Base-by-base conservation (phyloP, 2,113 vertebrate genomes). In the Speoplatyrhinus poulsoni region DNA sequence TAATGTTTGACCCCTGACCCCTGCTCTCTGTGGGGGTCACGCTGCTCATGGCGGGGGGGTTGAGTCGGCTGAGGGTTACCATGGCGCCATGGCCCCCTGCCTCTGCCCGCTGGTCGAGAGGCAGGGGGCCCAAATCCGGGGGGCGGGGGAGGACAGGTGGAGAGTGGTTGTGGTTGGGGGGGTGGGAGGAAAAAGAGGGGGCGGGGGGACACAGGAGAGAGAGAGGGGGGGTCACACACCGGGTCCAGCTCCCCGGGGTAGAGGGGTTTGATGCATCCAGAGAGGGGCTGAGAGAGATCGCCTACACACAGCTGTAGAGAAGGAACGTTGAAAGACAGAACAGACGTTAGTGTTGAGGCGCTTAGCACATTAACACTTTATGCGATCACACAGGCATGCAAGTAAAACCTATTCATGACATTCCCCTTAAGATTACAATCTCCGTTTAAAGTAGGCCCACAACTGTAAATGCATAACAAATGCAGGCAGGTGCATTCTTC, bases 1-100 rank as follows among this genome's bases (percentile, higher is more conserved):
- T 88, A 15, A 90, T 82, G 72, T 60, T 72, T 3, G 81, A 75
- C 82, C 81, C 82, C 85, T 88, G 85, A 87, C 95, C 92, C 91
- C 95, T 92, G 85, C 94, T 89, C 92, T 95, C 95, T 26, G 95
- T 88, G 73, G 94, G 90, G 91, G 88, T 92, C 71, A 70, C 58
- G 90, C 93, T 93, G 90, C 82, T 94, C 93, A 94, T 92, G 93
- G 95, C 94, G 94, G 92, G 92, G 93, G 73, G 63, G 65, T 36
- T 80, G 73, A 88, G 93, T 90, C 96, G 95, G 89, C 94, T 94
- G 92, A 94, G 92, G 85, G 95, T 93, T 93, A 98, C 96, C 96
- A 96, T 96, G 95, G 94, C 94, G 94, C 95, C 95, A 89, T 94
- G 94, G 79, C 95, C 94, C 94, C 82, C 89, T 81, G 85, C 92